Base-by-base conservation (phyloP, 2,888 invertebrate genomes). In the Melangyna quadrimaculata region DNA sequence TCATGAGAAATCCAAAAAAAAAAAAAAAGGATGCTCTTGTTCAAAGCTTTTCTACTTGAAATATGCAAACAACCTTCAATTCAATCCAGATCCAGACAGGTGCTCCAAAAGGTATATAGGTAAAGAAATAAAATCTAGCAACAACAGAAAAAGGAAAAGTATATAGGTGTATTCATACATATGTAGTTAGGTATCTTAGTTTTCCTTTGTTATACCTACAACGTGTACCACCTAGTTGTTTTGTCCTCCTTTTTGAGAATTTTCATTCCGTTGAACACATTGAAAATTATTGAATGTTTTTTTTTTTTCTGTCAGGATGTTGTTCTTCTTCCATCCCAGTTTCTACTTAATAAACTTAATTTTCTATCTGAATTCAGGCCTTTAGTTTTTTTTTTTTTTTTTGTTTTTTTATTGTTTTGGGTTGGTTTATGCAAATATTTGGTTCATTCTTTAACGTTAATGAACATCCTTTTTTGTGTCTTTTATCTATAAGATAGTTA, bases 371-470 rank as follows among this genome's bases (percentile, higher is more conserved):
- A 65, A 65, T 45, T 45, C 65, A 45, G 65, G 19, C 27, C 27
- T 17, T 0, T 1, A 29, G 19, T 10, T 14, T 59, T 37, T 37
- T 40, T 14, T 40, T 14, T 61, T 37, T 24, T 10, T 14, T 59
- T 37, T 37, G 24, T 14, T 40, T 14, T 61, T 37, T 24, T 45
- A 45, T 45, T 65, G 27, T 45, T 45, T 65, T 65, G 45, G 40
- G 61, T 61, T 40, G n/a, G n/a, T 7, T 40, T 32, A 65, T 65
- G 65, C 45, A 45, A 65, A 65, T 45, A 45, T 61, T 61, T n/a
- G 3, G 29, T 17, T 8, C 29, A 10, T 43, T 45, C 10, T 35
- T 35, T 59, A 7, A 35, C 0, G 2, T 57, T 19, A 17, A 32
- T 2, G 32, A 14, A 14, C 35, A 59, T 17, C 55, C 55, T 32